Evolutionary conservation across 2,888 invertebrate species (phyloP), one percentile per base, ranked within the genome.

Genomic region (Lasioglossum figueresi): DNA sequence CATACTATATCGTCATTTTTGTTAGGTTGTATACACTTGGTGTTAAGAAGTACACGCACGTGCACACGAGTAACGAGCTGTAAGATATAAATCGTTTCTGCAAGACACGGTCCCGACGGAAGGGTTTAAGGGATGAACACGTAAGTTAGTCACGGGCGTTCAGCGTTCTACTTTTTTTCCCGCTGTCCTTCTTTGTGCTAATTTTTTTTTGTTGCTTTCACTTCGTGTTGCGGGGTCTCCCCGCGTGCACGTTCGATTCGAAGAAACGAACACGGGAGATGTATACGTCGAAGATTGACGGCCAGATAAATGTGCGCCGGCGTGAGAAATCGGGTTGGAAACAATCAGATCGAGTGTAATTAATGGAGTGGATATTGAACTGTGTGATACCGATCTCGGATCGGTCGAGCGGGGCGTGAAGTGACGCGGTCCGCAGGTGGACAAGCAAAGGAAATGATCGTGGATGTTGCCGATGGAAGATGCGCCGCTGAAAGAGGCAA

Each of bases 261-360:
- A 48, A 76, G 48, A 52, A 76, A 76, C 76, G 68, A 16, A 43
- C 66, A 23, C 16, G 71, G 31, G 27, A 72, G 76, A 76, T n/a
- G 45, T 34, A 37, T 34, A 34, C 48, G 76, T 37, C 76, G 48
- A 31, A 63, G 76, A 76, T 68, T 19, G 76, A 70, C 73, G 56
- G 45, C 4, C n/a, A 2, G 75, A 48, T 75, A 70, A 77, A 70
- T 70, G 52, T 76, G n/a, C 37, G 27, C 76, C 52, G n/a, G 68
- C 77, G 77, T 70, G 77, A 68, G 70, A 77, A 77, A 70, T 77
- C 77, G 34, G 77, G 27, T 19, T 48, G 77, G 70, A 77, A 77
- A 77, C 77, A 70, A 77, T 70, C 70, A 4, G 37, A 31, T 52
- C 48, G 37, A 27, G 77, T 52, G 27, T 70, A 77, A 77, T 77